Percentiles rank a stretch among this genome's conserved stretches.
Conservation (phyloP, 1,140 invertebrate genomes). For the Elysia chlorotica region DNA sequence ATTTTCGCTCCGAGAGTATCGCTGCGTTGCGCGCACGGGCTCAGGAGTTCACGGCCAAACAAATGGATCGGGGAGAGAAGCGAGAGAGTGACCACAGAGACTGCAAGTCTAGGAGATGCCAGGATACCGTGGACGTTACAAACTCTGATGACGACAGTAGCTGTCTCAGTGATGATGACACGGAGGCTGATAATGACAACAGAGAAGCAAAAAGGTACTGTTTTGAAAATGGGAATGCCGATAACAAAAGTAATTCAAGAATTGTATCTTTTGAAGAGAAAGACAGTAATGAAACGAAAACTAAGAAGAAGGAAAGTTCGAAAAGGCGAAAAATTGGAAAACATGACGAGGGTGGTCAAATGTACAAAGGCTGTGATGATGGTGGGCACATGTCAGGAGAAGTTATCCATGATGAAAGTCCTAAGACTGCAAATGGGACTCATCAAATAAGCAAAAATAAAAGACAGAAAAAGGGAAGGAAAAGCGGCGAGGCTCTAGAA, state of each 20-base stretch:
- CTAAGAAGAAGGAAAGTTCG: background rate
- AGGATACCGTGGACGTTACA: no score
- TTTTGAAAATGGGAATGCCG: background rate
- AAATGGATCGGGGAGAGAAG: background rate
- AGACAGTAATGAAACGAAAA: background rate
- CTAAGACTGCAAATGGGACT: no score
- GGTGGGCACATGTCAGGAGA: no score
- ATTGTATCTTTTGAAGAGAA: background rate
- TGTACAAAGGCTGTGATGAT: no score
- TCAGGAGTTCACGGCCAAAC: conserved; percentile 84
- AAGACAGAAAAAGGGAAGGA: no score
- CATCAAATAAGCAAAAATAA: no score
- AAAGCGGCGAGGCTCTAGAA: no score
- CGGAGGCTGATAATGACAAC: background rate
- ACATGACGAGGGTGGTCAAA: no score
- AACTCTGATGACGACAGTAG: conserved; percentile 10
- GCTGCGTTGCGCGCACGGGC: conserved; percentile 90
- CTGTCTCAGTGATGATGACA: no score
- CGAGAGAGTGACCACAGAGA: conserved; percentile 5
- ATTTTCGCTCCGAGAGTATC: conserved; percentile 71
- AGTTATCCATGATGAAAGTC: no score
- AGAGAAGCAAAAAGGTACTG: background rate
- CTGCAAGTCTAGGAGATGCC: background rate
- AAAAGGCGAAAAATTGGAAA: no score
- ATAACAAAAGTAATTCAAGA: background rate